Conservation (phyloP, 2,888 invertebrate species). For the Lasioglossum leucozonium region DNA sequence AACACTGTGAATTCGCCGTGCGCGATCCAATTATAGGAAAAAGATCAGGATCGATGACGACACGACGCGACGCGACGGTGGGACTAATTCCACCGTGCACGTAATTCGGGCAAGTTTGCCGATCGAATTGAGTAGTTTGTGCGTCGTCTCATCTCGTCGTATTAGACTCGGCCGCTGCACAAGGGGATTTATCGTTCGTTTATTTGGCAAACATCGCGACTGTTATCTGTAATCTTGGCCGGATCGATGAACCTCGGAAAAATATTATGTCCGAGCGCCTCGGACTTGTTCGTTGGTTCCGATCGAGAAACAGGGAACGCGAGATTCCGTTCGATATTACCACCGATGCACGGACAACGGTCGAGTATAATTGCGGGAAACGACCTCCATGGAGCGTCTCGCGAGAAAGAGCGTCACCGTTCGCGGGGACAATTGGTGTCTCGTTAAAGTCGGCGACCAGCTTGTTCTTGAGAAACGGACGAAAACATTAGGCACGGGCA, state of each 20-base stretch:
- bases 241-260: slow-evolving; percentile 28
- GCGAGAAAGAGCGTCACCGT: not conserved
- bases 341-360: not conserved
- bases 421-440: not conserved
- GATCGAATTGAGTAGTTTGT: slow-evolving; percentile 35
- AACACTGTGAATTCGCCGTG: not conserved
- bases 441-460: not conserved
- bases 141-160: slow-evolving; percentile 1
- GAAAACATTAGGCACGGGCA: not conserved
- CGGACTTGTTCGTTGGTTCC: not conserved
- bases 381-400: slow-evolving; percentile 19
- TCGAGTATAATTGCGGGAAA: slow-evolving; percentile 9
- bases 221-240: slow-evolving; percentile 36
- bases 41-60: not conserved
- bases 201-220: slow-evolving; percentile 53
- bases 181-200: slow-evolving; percentile 49
- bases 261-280: not conserved
- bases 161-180: slow-evolving; percentile 11
- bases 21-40: not conserved
- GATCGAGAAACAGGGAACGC: not conserved
- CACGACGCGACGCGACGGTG: not conserved
- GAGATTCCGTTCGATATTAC: not conserved
- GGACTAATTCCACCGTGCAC: slow-evolving; percentile 19
- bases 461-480: not conserved
- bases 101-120: slow-evolving; percentile 25